A percentile compares a stretch with the other conserved stretches of the same genome.
Evolutionary conservation across 2,797 vertebrate species (phyloP).

Genomic region (Allenopithecus nigroviridis): DNA sequence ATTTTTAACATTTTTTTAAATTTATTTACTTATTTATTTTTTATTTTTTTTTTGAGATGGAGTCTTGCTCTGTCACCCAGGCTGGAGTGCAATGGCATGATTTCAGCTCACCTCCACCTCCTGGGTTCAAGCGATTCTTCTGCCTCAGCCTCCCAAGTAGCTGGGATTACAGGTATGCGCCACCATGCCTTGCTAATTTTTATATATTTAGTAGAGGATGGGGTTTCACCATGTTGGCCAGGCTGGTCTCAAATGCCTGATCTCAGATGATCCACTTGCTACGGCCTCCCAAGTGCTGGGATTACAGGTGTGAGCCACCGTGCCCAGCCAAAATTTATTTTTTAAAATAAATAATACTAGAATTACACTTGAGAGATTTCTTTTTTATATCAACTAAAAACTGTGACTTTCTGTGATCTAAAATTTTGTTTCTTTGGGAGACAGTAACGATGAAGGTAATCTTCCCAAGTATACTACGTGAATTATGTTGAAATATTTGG

Average conservation of each 20-base stretch:
- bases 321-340: neutral
- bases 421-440: constrained; percentile 4
- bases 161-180: neutral
- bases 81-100: neutral
- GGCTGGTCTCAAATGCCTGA: neutral
- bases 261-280: neutral
- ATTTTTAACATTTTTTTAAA: neutral
- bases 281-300: neutral
- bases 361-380: neutral
- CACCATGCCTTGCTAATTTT: neutral
- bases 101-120: neutral
- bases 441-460: neutral
- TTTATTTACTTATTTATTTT: too few species aligned
- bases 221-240: neutral
- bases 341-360: neutral
- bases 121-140: neutral
- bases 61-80: neutral
- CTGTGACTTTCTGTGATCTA: neutral
- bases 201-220: neutral
- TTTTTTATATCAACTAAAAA: neutral
- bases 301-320: neutral
- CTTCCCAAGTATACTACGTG: neutral
- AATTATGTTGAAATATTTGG: neutral
- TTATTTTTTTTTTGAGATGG: neutral
- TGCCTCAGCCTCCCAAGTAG: neutral